phyloP scores from a whole-genome alignment of 2,888 invertebrate species.

The Terebella lapidaria region DNA sequence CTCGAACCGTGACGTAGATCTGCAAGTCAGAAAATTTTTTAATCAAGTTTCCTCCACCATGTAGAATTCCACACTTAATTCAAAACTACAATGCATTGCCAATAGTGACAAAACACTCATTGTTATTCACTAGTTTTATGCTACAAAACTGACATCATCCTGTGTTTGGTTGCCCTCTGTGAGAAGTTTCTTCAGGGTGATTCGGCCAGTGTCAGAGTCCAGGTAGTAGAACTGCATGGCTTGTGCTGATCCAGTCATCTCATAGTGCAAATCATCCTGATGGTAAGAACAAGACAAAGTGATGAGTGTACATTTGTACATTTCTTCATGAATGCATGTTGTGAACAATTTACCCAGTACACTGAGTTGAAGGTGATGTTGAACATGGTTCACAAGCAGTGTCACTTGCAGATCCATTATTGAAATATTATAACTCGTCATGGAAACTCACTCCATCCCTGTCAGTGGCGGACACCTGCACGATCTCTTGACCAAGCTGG shows the following conservation, averaged over 20 bases:
- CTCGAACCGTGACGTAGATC: slow-evolving; percentile 20
- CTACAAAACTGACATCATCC: slow-evolving; percentile 22
- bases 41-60: too few species aligned
- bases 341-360: not conserved
- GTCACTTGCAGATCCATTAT: too few species aligned
- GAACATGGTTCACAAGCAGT: too few species aligned
- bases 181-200: slow-evolving; percentile 24
- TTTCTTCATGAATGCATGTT: not conserved
- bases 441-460: slow-evolving; percentile 17
- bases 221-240: slow-evolving; percentile 25
- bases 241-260: slow-evolving; percentile 16
- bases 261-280: slow-evolving; percentile 21
- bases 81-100: too few species aligned
- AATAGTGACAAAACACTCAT: too few species aligned
- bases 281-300: not conserved
- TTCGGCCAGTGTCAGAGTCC: slow-evolving; percentile 30
- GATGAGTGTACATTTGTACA: not conserved
- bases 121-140: too few species aligned
- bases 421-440: too few species aligned
- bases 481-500: slow-evolving; percentile 20
- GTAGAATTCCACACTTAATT: too few species aligned
- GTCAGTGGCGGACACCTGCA: slow-evolving; percentile 21
- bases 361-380: too few species aligned
- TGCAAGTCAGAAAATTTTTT: too few species aligned
- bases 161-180: slow-evolving; percentile 17